Evolutionary conservation across 2,113 vertebrate genomes (phyloP), one percentile per base, ranked within the genome.

Genomic region (Hemichromis elongatus): DNA sequence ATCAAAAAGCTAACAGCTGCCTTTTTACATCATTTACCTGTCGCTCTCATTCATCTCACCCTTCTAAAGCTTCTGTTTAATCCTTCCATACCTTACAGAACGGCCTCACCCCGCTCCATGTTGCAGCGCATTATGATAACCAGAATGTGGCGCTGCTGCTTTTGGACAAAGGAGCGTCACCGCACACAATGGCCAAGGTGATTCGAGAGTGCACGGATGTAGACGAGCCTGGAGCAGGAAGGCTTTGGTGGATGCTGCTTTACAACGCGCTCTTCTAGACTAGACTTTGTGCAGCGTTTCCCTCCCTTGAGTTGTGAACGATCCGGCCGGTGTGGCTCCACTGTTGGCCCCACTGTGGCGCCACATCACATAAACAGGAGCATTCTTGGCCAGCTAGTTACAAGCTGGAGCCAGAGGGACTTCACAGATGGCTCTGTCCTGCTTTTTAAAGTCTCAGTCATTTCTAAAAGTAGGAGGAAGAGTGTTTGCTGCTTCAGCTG

Each of bases 121-220:
- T 99, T 79, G 98, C 99, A 87, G 97, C 98, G 77, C 98, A 99
- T 86, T 99, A 99, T 88, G 99, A 99, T 97, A 98, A 99, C 97
- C 98, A 99, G 97, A 97, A 98, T 96, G 98, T 99, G 96, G 99
- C 98, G 54, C 96, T 99, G 92, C 89, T 99, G 95, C 95, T 99
- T 88, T 95, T 99, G 97, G 99, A 99, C 94, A 99, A 99, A 96
- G 97, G 97, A 79, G 98, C 98, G 11, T 98, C 97, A 54, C 98
- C 99, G 0, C 98, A 98, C 26, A 95, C 96, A 10, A 97, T 96
- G 45, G 99, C 98, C 90, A 99, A 99, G 98, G 99, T 99, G 97
- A 99, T 77, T 40, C 53, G 12, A 11, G 19, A 5, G 35, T 8
- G 5, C 28, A 30, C 12, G 26, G 55, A 19, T 52, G 77, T 26